Percentiles rank a stretch among this genome's conserved stretches.
Evolutionary conservation across 2,888 invertebrate species (phyloP).

Genomic region (Muscina levida): DNA sequence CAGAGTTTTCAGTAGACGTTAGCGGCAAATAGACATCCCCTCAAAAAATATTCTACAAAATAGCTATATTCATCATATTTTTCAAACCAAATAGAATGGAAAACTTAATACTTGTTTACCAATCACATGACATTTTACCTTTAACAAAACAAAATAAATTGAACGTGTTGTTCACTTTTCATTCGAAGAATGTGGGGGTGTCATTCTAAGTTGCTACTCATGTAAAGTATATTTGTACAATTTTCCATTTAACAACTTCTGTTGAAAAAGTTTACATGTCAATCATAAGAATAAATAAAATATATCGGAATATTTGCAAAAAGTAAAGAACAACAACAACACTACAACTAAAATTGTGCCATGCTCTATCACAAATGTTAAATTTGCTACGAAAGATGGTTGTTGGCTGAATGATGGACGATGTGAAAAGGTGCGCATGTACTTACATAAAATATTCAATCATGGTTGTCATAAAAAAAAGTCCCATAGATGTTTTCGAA

Average conservation of each 20-base stretch:
- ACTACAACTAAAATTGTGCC: conserved; percentile 8
- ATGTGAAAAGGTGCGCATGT: no score
- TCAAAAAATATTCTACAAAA: no score
- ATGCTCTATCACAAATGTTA: conserved; percentile 23
- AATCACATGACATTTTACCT: conserved; percentile 27
- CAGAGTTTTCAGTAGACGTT: no score
- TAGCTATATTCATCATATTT: no score
- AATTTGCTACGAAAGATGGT: conserved; percentile 38
- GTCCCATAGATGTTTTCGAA: not conserved
- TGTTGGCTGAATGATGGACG: no score
- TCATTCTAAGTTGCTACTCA: conserved; percentile 27
- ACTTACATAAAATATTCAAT: conserved; percentile 53
- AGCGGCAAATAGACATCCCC: no score
- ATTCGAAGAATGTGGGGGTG: not conserved
- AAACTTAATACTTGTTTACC: conserved; percentile 24
- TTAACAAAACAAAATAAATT: conserved; percentile 30
- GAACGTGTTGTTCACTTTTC: conserved; percentile 26
- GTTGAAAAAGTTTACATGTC: conserved; percentile 34
- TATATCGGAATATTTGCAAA: not conserved
- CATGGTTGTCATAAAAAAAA: conserved; percentile 39
- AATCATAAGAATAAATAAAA: conserved; percentile 51
- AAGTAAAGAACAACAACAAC: conserved; percentile 17
- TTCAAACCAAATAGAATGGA: no score
- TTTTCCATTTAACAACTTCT: conserved; percentile 25
- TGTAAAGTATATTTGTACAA: conserved; percentile 31